Base-by-base conservation (phyloP, 2,888 invertebrate species). In the Ctenicera cuprea region DNA sequence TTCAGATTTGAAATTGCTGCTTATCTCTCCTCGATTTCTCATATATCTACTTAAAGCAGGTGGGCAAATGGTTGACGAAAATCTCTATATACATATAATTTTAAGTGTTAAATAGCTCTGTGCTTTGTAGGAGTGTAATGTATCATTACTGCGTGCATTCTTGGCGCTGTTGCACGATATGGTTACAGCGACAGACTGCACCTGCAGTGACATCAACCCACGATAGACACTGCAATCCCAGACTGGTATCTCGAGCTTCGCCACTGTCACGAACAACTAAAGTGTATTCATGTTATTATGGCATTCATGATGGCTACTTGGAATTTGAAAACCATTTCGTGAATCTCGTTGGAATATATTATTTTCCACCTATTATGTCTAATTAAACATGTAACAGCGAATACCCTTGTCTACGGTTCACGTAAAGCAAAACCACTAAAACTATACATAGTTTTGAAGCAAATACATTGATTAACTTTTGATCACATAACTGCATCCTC, bases 91-190 rank as follows among this genome's bases (percentile, higher is more conserved):
- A 50, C 50, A 79, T 80, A 80, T 81, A 81, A 81, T 81, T 81
- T 41, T 76, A 80, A 81, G 81, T 81, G 81, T 78, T 82, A 82
- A 81, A 82, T 81, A 80, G 78, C 77, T 79, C 78, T 79, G 78
- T 77, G 80, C 76, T 78, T 81, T 78, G 79, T 79, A 78, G 78
- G 76, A 73, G 76, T 72, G 75, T 76, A 77, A 77, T 80, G 76
- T 82, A 80, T 80, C 74, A 82, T 82, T 82, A 82, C 79, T 71
- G 57, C 64, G 65, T 66, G 73, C 76, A 70, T 78, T 74, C 76
- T 77, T 71, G 75, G 68, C 74, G 66, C 73, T 59, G 75, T 78
- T 79, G 80, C 81, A 82, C 80, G 79, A 81, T 80, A 77, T 75
- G 68, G 74, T 76, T 77, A 73, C 74, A 80, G 74, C 77, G 73